A percentile compares a stretch with the other conserved stretches of the same genome.
Conservation (phyloP, 1,140 invertebrate genomes). For the Dinoponera quadriceps region DNA sequence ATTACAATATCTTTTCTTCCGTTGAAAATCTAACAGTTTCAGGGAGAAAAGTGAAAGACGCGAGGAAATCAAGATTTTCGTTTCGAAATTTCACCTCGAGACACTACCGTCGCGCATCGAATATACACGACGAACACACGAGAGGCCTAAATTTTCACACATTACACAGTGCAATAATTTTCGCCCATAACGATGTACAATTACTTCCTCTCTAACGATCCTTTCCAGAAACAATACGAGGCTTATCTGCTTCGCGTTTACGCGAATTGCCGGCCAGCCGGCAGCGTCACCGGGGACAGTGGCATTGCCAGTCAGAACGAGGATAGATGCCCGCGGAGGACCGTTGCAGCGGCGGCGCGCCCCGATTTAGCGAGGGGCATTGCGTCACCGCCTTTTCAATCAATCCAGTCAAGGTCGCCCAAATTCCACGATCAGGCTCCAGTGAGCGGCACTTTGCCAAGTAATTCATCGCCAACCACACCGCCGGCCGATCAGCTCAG, state of each 20-base stretch:
- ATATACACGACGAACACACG: too few species aligned
- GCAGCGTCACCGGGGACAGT: conserved; percentile 73
- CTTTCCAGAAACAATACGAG: conserved; percentile 83
- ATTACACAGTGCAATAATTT: neutral
- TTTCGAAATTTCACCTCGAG: too few species aligned
- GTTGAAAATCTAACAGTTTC: too few species aligned
- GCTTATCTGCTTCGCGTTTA: conserved; percentile 74
- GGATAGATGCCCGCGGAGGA: conserved; percentile 44
- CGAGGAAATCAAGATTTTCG: too few species aligned
- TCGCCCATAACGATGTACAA: neutral
- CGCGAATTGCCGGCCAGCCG: conserved; percentile 60
- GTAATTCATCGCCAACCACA: conserved; percentile 2
- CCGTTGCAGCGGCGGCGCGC: neutral
- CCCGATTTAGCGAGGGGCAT: conserved; percentile 12
- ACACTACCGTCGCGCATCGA: too few species aligned
- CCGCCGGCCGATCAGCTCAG: neutral
- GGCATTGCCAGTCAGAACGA: conserved; percentile 77
- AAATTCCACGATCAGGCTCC: conserved; percentile 12
- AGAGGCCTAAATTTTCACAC: too few species aligned
- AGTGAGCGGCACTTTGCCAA: neutral
- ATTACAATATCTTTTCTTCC: too few species aligned
- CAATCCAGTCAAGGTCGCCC: neutral
- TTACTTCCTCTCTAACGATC: conserved; percentile 3
- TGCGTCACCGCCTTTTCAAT: conserved; percentile 1
- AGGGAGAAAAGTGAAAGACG: too few species aligned